A percentile compares a stretch with the other conserved stretches of the same genome.
These are phyloP conservation scores for Actenoides hombroni DNA, from an alignment of 2,113 vertebrate species.

Conservation along the genomic window DNA sequence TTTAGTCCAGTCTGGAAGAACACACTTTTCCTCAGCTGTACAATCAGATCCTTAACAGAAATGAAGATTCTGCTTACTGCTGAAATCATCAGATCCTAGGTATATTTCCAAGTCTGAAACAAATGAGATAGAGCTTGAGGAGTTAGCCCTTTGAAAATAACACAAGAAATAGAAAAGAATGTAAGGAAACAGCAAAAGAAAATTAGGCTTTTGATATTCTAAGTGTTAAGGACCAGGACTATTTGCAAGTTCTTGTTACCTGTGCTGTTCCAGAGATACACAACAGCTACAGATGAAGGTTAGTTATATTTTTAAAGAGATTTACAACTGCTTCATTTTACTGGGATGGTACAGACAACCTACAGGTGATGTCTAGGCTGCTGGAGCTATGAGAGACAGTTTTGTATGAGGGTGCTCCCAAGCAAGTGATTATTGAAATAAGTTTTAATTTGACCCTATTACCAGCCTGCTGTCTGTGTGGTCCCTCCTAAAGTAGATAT, in stretches of 20 bases:
- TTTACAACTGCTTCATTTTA: not conserved
- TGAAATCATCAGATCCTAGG: not conserved
- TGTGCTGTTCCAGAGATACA: not conserved
- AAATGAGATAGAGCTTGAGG: not conserved
- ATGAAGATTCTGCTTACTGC: not conserved
- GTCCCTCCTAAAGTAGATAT: not conserved
- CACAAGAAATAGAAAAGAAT: not conserved
- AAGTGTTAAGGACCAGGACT: not conserved
- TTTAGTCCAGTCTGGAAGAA: not conserved
- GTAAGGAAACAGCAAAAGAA: not conserved
- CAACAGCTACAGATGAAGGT: not conserved
- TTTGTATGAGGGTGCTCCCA: not conserved
- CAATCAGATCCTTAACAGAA: not conserved
- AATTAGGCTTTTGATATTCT: not conserved
- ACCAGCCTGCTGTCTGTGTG: not conserved
- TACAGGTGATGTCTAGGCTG: not conserved
- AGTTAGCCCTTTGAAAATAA: not conserved
- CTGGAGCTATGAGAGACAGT: not conserved
- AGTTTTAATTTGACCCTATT: not conserved
- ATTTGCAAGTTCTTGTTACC: not conserved
- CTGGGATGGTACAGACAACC: not conserved
- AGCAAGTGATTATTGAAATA: not conserved
- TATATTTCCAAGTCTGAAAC: not conserved
- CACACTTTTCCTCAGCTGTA: not conserved
- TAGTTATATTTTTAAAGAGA: not conserved